A percentile compares a stretch with the other conserved stretches of the same genome.
These are phyloP conservation scores for Coptodon bakossiorum DNA, from an alignment of 2,113 vertebrate species.

Conservation along the genomic window DNA sequence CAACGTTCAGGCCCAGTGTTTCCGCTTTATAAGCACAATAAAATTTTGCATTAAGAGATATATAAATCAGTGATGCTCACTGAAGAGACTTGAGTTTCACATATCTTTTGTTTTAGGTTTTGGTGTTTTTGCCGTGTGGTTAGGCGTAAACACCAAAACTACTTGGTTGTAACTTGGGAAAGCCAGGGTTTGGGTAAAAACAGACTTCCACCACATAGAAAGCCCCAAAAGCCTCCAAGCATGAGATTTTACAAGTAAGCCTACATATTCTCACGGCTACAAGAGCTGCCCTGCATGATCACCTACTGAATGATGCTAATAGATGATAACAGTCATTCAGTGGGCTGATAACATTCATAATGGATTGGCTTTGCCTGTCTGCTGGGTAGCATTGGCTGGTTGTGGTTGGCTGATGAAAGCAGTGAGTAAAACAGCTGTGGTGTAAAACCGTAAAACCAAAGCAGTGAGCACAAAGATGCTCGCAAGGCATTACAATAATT, in stretches of 20 bases:
- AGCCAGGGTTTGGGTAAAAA: not conserved
- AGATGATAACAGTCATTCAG: not conserved
- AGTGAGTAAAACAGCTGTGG: not conserved
- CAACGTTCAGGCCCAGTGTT: not conserved
- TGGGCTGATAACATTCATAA: not conserved
- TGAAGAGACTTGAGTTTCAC: not conserved
- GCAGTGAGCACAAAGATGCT: not conserved
- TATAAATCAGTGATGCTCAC: not conserved
- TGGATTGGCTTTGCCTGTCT: not conserved
- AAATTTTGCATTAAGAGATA: not conserved
- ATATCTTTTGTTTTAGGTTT: not conserved
- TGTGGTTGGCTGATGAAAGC: not conserved
- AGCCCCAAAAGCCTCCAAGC: not conserved
- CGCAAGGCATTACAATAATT: not conserved
- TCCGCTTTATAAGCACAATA: not conserved
- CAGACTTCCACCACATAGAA: not conserved
- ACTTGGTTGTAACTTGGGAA: not conserved
- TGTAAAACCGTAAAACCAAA: not conserved
- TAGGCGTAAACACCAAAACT: not conserved
- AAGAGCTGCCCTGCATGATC: not conserved
- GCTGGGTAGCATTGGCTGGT: not conserved
- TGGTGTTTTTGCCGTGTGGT: not conserved
- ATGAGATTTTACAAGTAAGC: not conserved
- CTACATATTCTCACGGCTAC: not conserved
- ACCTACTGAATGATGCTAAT: not conserved